Evolutionary conservation across 2,113 vertebrate genomes (phyloP), one percentile per base, ranked within the genome.

Genomic region (Nyctibius bracteatus): DNA sequence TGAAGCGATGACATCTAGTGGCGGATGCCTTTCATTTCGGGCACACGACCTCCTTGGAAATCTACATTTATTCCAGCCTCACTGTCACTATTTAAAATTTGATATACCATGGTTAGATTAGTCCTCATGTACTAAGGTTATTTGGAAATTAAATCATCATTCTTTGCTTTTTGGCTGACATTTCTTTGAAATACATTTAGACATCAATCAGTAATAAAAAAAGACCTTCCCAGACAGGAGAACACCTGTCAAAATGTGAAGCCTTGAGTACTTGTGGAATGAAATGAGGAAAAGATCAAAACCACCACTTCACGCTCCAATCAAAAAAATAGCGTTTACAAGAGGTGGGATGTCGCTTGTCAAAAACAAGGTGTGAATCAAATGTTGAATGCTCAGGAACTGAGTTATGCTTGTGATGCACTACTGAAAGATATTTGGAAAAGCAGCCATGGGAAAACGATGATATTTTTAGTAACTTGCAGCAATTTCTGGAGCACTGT

Each of bases 1-100:
- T 78, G 77, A 91, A 95, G 91, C 9, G 5, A 44, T 79, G 96
- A 94, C 97, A 97, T 88, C 97, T 97, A 92, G 94, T 75, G 95
- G 96, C 51, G 10, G 51, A 87, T 58, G 37, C 19, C 81, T 52
- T 55, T 58, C 19, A 86, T 43, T 84, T 62, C 17, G 2, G 13
- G 14, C 49, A 80, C n/a, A 41, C 3, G 4, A 37, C 31, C 21
- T 63, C 55, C 2, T 3, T 41, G 31, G 8, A 58, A 75, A 13
- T 8, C 27, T 41, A 25, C 15, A 63, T 51, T 54, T 67, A 71
- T 51, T 62, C 44, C 27, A 65, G 12, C 27, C n/a, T 79, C 55
- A 55, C 20, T 41, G 22, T 30, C 30, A 21, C 39, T 62, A 78
- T 23, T 58, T 63, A 70, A 86, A 52, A 83, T 73, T 21, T 22